Percentiles rank a stretch among this genome's conserved stretches.
These are phyloP conservation scores for Actinernus sp. DNA, from an alignment of 92 coral and sea anemone genomes.

Conservation along the genomic window DNA sequence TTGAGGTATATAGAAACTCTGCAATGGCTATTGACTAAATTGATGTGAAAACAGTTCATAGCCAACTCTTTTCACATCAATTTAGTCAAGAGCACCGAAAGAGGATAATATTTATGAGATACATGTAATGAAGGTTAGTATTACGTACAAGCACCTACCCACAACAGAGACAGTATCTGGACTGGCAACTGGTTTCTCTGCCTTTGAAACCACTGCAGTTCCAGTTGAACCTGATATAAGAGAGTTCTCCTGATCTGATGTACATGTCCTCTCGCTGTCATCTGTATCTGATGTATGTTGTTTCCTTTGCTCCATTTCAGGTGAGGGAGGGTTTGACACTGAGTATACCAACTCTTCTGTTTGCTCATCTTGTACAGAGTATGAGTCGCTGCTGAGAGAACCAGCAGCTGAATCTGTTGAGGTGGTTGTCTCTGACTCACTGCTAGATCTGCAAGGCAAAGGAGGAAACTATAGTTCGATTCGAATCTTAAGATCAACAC, in stretches of 20 bases:
- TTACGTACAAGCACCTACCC: too few relatives aligned
- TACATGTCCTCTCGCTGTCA: slow-evolving; percentile 75
- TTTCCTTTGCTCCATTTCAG: slow-evolving; percentile 51
- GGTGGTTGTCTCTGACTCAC: slow-evolving; percentile 8
- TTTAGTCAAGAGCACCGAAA: too few relatives aligned
- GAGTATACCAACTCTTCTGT: slow-evolving; percentile 82
- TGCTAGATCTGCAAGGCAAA: slow-evolving; percentile 10
- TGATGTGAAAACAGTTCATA: too few relatives aligned
- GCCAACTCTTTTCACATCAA: too few relatives aligned
- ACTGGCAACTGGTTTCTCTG: background rate
- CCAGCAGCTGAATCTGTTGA: slow-evolving; percentile 72
- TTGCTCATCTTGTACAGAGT: slow-evolving; percentile 78
- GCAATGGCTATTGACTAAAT: too few relatives aligned
- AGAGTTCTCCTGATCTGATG: slow-evolving; percentile 45
- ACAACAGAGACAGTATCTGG: slow-evolving; percentile 42
- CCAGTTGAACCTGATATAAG: slow-evolving; percentile 18
- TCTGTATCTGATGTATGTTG: slow-evolving; percentile 57
- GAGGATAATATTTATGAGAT: too few relatives aligned
- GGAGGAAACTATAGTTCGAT: too few relatives aligned
- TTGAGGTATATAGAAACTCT: too few relatives aligned
- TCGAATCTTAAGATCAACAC: too few relatives aligned
- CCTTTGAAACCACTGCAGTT: slow-evolving; percentile 10
- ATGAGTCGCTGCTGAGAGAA: slow-evolving; percentile 81
- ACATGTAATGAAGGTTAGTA: too few relatives aligned
- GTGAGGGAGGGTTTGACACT: slow-evolving; percentile 96